phyloP scores from a whole-genome alignment of 2,888 invertebrate species.

The Nysson spinosus region DNA sequence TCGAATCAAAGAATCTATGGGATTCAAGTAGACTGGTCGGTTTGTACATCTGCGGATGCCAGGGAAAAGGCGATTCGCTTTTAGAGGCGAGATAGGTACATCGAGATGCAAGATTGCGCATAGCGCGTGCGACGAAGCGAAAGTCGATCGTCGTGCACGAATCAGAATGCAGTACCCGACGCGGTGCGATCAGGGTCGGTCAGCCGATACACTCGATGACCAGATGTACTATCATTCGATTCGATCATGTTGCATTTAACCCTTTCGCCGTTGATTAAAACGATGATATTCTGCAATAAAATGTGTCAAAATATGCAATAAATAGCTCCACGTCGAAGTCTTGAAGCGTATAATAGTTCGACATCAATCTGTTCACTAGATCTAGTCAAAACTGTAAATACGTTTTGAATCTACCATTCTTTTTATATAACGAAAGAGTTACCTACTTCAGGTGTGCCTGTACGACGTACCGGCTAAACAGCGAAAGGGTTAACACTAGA shows the following conservation, averaged over 20 bases:
- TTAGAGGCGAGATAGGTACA: slow-evolving; percentile 33
- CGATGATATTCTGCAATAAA: too few relatives aligned
- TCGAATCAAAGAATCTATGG: slow-evolving; percentile 31
- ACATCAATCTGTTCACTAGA: too few relatives aligned
- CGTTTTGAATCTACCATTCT: too few relatives aligned
- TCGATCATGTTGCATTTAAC: slow-evolving; percentile 27
- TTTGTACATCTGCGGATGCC: slow-evolving; percentile 31
- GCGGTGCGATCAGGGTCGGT: slow-evolving; percentile 61
- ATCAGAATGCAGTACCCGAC: slow-evolving; percentile 59
- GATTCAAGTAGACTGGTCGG: background rate
- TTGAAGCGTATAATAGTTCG: too few relatives aligned
- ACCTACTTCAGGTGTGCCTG: too few relatives aligned
- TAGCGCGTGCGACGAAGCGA: slow-evolving; percentile 65
- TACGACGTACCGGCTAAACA: too few relatives aligned
- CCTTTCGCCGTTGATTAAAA: too few relatives aligned
- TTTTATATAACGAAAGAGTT: too few relatives aligned
- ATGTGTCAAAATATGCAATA: too few relatives aligned
- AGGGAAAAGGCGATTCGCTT: slow-evolving; percentile 46
- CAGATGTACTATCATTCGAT: slow-evolving; percentile 27
- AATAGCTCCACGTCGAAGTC: too few relatives aligned
- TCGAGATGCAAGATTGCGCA: slow-evolving; percentile 60
- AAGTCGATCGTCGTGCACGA: slow-evolving; percentile 64
- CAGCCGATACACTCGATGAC: slow-evolving; percentile 30
- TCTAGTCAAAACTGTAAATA: too few relatives aligned
- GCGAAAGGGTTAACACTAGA: too few relatives aligned